Conservation (phyloP, 2,888 invertebrate genomes). For the Harpalus rubripes region DNA sequence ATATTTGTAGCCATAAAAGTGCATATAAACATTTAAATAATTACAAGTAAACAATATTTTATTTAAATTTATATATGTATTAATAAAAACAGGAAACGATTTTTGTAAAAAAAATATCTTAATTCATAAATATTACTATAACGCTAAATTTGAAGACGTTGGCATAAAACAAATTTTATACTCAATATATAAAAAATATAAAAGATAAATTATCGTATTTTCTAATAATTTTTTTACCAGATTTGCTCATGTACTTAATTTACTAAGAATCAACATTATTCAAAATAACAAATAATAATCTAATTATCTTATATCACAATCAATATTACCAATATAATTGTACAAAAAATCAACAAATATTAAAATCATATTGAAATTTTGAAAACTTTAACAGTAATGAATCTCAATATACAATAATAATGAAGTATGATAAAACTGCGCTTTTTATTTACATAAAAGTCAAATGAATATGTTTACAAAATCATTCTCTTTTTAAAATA, state of each 20-base stretch:
- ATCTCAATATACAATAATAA: too few relatives aligned
- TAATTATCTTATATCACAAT: conserved; percentile 1
- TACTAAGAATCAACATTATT: not conserved
- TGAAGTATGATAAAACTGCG: too few relatives aligned
- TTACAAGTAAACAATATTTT: not conserved
- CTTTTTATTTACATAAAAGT: too few relatives aligned
- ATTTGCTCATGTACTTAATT: not conserved
- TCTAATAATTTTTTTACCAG: not conserved
- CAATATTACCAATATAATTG: not conserved
- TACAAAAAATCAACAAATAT: not conserved
- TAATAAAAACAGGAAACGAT: not conserved
- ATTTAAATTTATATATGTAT: not conserved
- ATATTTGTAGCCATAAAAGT: not conserved
- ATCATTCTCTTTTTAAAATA: too few relatives aligned
- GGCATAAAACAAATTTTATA: not conserved
- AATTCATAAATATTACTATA: too few relatives aligned
- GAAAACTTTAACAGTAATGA: too few relatives aligned
- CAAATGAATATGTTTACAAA: too few relatives aligned
- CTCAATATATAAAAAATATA: not conserved
- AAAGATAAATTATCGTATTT: not conserved
- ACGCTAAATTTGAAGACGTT: not conserved
- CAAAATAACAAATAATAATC: not conserved
- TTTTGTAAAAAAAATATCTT: not conserved
- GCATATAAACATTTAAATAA: not conserved
- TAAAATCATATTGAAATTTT: not conserved